Evolutionary conservation across 2,888 invertebrate species (phyloP), one percentile per base, ranked within the genome.

Genomic region (Eupelmus urozonus): DNA sequence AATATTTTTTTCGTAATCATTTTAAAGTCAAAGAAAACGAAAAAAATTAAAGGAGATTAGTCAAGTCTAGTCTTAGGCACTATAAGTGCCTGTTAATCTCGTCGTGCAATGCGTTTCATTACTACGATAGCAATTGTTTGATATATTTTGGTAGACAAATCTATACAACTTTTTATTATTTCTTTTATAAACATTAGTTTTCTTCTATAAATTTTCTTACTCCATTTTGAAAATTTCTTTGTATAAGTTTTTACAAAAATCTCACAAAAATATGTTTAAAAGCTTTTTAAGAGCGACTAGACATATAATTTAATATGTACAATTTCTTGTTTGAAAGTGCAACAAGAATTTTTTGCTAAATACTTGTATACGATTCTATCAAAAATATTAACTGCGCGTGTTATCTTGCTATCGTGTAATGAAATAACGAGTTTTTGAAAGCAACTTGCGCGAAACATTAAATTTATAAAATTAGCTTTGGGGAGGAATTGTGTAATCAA

Each of bases 311-410:
- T 60, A 23, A 40, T 4, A n/a, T 51, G 49, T 25, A 60, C 53
- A 60, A n/a, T 62, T 51, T 62, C 20, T 71, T 51, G 34, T 51
- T 62, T 60, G 34, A 34, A 62, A 62, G 49, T 49, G 11, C 27
- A 59, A 20, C 27, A 45, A 20, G 20, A 11, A 34, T 55, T 70
- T 40, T 29, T 27, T 20, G 25, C 1, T 2, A 53, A 51, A 45
- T n/a, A 60, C 62, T 40, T 63, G 25, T 72, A 63, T 63, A 72
- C 42, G n/a, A 53, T 53, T 34, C 27, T 55, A 63, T 63, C 42
- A 51, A 63, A n/a, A n/a, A 16, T 16, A 42, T 55, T 72, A 34
- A 51, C 63, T n/a, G 53, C 29, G 49, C 1, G 5, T 34, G 63
- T 53, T 34, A 29, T 63, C 25, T 25, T 5, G 9, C 25, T 40